phyloP scores from a whole-genome alignment of 2,888 invertebrate species.

The Coleophora flavipennella region DNA sequence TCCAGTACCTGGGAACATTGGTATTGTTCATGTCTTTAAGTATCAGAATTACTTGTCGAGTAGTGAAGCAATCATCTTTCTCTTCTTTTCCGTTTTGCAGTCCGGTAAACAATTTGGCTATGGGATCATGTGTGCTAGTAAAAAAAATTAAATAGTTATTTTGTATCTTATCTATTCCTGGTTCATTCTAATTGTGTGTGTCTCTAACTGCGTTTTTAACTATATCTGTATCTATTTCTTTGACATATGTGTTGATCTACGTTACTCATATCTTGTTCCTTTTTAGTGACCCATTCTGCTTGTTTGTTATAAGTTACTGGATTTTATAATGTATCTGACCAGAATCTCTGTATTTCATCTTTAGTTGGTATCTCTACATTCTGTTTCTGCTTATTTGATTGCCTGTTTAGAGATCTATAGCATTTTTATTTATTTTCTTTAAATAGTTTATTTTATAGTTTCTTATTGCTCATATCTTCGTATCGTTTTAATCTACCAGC shows the following conservation, averaged over 20 bases:
- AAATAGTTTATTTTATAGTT: constrained; percentile 5
- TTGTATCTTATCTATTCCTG: background rate
- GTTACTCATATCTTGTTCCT: background rate
- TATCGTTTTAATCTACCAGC: constrained; percentile 8
- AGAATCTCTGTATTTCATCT: background rate
- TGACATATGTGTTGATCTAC: too few species aligned
- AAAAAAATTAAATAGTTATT: background rate
- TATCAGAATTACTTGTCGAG: constrained; percentile 8
- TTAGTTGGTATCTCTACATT: background rate
- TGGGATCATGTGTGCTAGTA: background rate
- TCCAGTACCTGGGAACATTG: constrained; percentile 4
- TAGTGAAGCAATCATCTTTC: constrained; percentile 7
- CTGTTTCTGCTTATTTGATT: background rate
- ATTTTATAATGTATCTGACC: background rate
- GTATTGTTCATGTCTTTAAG: constrained; percentile 2
- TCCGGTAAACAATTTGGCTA: background rate
- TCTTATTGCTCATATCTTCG: constrained; percentile 4
- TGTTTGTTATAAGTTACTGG: constrained; percentile 1
- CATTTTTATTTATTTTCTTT: constrained; percentile 2
- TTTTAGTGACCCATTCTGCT: background rate
- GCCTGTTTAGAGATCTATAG: too few species aligned
- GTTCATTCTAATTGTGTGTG: background rate
- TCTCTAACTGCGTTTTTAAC: background rate
- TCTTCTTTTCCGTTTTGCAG: background rate
- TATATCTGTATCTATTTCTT: background rate